Percentiles rank a stretch among this genome's conserved stretches.
These are phyloP conservation scores for Lottia scabra DNA, from an alignment of 2,888 invertebrate genomes.

Conservation along the genomic window DNA sequence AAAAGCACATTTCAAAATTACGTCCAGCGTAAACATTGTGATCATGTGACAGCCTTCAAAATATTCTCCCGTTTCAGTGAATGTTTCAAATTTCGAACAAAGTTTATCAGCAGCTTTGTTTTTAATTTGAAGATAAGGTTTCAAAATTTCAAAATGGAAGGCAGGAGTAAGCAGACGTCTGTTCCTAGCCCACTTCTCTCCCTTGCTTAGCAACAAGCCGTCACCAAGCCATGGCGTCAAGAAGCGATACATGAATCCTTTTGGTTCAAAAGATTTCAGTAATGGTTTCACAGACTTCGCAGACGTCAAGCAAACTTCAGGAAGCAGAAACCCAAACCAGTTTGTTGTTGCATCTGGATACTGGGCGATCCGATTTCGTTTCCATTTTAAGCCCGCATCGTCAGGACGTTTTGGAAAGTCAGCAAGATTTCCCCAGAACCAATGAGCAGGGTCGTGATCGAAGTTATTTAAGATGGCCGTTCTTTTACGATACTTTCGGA, in stretches of 20 bases:
- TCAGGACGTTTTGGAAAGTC: constrained; percentile 40
- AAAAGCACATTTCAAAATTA: constrained; percentile 58
- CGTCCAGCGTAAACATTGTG: constrained; percentile 51
- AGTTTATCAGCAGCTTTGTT: constrained; percentile 46
- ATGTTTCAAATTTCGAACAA: constrained; percentile 36
- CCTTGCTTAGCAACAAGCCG: constrained; percentile 50
- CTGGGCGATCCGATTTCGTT: constrained; percentile 32
- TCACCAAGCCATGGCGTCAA: constrained; percentile 51
- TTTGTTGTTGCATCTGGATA: constrained; percentile 29
- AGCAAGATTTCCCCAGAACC: constrained; percentile 6
- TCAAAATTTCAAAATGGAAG: constrained; percentile 57
- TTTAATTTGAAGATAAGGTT: constrained; percentile 43
- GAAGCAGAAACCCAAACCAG: constrained; percentile 42
- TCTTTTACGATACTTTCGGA: neutral
- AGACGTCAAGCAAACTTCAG: constrained; percentile 37
- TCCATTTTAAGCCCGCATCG: constrained; percentile 40
- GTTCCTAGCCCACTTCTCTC: constrained; percentile 52
- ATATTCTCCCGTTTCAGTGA: constrained; percentile 33
- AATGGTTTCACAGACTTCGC: constrained; percentile 49
- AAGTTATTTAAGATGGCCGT: neutral
- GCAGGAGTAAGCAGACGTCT: constrained; percentile 55
- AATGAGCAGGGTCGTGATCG: constrained; percentile 3
- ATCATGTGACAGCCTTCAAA: constrained; percentile 47
- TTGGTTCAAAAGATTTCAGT: constrained; percentile 47
- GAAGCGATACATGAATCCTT: constrained; percentile 37